Evolutionary conservation across 2,797 vertebrate species (phyloP).

Genomic region (Iguana delicatissima): DNA sequence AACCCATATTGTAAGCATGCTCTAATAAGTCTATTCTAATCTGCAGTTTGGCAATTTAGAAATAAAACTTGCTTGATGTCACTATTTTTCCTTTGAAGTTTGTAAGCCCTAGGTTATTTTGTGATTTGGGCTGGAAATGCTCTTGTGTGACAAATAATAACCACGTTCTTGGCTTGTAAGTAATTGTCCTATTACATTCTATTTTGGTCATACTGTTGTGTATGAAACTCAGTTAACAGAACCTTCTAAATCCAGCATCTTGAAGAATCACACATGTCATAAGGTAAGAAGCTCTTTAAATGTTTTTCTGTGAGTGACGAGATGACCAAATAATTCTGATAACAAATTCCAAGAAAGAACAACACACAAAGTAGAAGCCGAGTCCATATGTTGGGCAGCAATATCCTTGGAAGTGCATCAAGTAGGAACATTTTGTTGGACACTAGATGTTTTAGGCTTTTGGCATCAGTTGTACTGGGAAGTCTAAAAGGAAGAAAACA

Average conservation of each 20-base stretch:
- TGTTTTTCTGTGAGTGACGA: background rate
- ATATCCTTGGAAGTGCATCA: background rate
- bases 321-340: background rate
- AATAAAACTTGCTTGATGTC: background rate
- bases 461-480: background rate
- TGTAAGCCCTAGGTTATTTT: background rate
- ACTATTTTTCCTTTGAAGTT: background rate
- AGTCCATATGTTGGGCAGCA: background rate
- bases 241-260: background rate
- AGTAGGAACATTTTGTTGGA: background rate
- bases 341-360: background rate
- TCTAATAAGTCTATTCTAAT: background rate
- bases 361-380: background rate
- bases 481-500: background rate
- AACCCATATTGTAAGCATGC: background rate
- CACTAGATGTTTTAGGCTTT: background rate
- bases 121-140: background rate
- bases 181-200: background rate
- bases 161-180: background rate
- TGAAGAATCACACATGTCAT: background rate
- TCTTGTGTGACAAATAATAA: background rate
- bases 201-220: background rate
- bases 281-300: conserved; percentile 13
- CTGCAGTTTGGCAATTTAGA: background rate
- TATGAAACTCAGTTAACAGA: background rate